These are phyloP conservation scores for Ceratoteleas bidentatus DNA, from an alignment of 1,140 invertebrate species.

Conservation along the genomic window DNA sequence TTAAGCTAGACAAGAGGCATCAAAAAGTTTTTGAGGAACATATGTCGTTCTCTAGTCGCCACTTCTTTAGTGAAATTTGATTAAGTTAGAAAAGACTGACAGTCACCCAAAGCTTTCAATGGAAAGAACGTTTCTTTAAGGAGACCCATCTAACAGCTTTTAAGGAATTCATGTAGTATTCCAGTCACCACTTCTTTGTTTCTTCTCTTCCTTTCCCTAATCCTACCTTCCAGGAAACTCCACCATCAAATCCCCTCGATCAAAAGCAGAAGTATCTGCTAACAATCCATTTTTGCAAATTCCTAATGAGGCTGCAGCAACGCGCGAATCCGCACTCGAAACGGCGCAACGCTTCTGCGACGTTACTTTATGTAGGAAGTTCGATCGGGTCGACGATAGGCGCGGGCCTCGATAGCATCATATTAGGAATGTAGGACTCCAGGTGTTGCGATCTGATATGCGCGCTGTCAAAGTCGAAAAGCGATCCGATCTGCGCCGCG, in stretches of 20 bases:
- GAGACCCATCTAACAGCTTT: too few species aligned
- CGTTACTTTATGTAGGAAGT: constrained; percentile 31
- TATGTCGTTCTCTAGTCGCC: too few species aligned
- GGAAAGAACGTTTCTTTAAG: too few species aligned
- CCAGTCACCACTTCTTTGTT: too few species aligned
- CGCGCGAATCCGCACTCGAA: neutral
- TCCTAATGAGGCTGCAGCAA: constrained; percentile 1
- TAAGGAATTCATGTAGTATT: too few species aligned
- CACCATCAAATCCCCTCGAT: neutral
- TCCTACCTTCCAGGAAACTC: too few species aligned
- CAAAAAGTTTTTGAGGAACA: too few species aligned
- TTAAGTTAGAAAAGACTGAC: too few species aligned
- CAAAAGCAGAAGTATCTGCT: neutral
- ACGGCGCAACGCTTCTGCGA: constrained; percentile 10
- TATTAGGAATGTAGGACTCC: constrained; percentile 50
- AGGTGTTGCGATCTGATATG: constrained; percentile 52
- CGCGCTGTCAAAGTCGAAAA: constrained; percentile 48
- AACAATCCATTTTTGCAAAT: constrained; percentile 7
- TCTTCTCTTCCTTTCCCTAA: too few species aligned
- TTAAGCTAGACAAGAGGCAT: too few species aligned
- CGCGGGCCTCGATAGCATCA: constrained; percentile 27
- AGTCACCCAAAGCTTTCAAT: too few species aligned
- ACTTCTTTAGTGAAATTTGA: too few species aligned
- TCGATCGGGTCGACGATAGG: constrained; percentile 32
- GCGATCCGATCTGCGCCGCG: constrained; percentile 26